These are phyloP conservation scores for Drosophila leontia DNA, from an alignment of 1,140 invertebrate species.

Conservation along the genomic window DNA sequence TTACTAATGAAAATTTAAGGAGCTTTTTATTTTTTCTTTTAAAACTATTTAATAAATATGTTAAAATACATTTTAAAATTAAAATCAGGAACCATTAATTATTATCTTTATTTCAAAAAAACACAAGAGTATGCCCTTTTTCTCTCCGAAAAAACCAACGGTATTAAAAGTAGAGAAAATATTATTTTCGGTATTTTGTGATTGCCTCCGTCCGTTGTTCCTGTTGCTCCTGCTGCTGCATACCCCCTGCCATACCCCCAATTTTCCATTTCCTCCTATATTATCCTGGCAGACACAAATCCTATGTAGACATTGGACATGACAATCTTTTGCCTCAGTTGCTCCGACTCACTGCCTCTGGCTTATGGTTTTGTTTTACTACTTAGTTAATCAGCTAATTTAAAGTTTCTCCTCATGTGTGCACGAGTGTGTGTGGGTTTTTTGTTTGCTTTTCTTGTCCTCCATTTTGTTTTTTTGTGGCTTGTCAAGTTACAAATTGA, in stretches of 20 bases:
- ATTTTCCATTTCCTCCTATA: slow-evolving; percentile 23
- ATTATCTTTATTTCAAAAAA: too few relatives aligned
- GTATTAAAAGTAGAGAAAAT: slow-evolving; percentile 54
- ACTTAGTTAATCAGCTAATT: slow-evolving; percentile 82
- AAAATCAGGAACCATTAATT: neutral
- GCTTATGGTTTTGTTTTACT: slow-evolving; percentile 76
- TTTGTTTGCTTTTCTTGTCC: slow-evolving; percentile 24
- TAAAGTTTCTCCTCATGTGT: slow-evolving; percentile 56
- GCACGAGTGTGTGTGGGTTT: slow-evolving; percentile 14
- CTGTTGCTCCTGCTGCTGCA: slow-evolving; percentile 30
- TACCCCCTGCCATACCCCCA: neutral
- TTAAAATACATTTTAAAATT: neutral
- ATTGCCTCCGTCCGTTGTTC: slow-evolving; percentile 69
- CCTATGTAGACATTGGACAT: slow-evolving; percentile 69
- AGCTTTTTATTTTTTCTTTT: neutral
- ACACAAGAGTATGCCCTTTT: neutral
- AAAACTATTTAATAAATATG: too few relatives aligned
- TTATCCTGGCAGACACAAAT: slow-evolving; percentile 62
- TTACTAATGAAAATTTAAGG: neutral
- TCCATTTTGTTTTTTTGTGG: slow-evolving; percentile 33
- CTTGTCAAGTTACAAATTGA: slow-evolving; percentile 50
- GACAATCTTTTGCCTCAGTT: slow-evolving; percentile 47
- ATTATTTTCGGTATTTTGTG: slow-evolving; percentile 80
- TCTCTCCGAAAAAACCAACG: too few relatives aligned
- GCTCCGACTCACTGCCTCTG: slow-evolving; percentile 30